These are phyloP conservation scores for Chaetogeoica ovagalla DNA, from an alignment of 2,888 invertebrate species.

Conservation along the genomic window DNA sequence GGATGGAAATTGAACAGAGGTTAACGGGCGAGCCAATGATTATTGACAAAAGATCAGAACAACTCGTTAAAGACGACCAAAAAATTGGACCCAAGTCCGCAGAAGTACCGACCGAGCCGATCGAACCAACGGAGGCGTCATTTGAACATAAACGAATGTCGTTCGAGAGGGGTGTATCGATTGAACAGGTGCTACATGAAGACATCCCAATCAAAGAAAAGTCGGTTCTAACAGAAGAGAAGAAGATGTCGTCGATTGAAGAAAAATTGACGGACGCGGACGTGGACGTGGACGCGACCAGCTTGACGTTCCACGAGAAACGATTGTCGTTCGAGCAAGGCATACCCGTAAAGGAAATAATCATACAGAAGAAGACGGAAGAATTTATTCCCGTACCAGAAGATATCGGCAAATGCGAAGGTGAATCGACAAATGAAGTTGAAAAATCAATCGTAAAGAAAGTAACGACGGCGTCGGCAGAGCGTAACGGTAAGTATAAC, in stretches of 20 bases:
- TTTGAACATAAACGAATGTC: slow-evolving; percentile 57
- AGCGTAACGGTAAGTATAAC: slow-evolving; percentile 4
- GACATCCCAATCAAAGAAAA: slow-evolving; percentile 43
- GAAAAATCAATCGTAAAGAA: neutral
- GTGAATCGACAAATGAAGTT: slow-evolving; percentile 1
- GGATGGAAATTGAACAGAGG: slow-evolving; percentile 75
- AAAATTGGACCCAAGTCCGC: slow-evolving; percentile 6
- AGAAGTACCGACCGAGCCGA: slow-evolving; percentile 42
- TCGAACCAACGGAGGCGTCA: slow-evolving; percentile 56
- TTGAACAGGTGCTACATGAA: slow-evolving; percentile 50
- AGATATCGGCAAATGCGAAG: neutral
- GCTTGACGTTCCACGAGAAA: slow-evolving; percentile 54
- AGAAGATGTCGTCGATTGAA: slow-evolving; percentile 53
- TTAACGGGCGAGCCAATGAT: slow-evolving; percentile 61
- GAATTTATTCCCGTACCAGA: slow-evolving; percentile 60
- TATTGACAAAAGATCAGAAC: slow-evolving; percentile 56
- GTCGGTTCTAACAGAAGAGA: slow-evolving; percentile 54
- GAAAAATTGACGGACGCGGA: slow-evolving; percentile 31
- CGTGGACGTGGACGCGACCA: slow-evolving; percentile 39
- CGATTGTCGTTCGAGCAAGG: slow-evolving; percentile 54
- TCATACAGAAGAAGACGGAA: slow-evolving; percentile 58
- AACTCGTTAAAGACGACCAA: slow-evolving; percentile 19
- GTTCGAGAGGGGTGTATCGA: slow-evolving; percentile 56
- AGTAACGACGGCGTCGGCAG: neutral
- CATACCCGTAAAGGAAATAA: slow-evolving; percentile 58